These are phyloP conservation scores for Euclidia mi DNA, from an alignment of 2,888 invertebrate species.

Conservation along the genomic window DNA sequence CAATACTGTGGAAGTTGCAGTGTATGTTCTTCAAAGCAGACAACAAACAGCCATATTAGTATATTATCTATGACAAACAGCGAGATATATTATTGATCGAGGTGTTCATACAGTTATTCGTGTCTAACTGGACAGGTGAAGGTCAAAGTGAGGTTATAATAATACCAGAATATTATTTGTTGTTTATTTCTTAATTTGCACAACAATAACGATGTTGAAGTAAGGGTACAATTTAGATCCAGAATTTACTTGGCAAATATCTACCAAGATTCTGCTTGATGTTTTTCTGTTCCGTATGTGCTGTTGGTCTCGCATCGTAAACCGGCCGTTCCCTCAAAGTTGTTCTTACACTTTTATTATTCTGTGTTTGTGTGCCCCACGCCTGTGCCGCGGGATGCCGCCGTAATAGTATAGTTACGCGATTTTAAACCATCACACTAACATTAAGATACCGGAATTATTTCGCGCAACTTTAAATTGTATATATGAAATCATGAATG, in stretches of 20 bases:
- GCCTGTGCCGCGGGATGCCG: slow-evolving; percentile 54
- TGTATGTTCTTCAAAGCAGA: too few relatives aligned
- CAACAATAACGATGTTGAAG: too few relatives aligned
- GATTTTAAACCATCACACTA: slow-evolving; percentile 41
- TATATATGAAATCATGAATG: background rate
- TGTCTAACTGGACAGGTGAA: too few relatives aligned
- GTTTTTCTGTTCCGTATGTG: slow-evolving; percentile 34
- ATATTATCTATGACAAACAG: too few relatives aligned
- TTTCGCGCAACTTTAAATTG: background rate
- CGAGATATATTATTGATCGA: too few relatives aligned
- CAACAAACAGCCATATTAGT: too few relatives aligned
- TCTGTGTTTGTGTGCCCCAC: slow-evolving; percentile 54
- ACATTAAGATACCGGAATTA: slow-evolving; percentile 13
- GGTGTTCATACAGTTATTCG: too few relatives aligned
- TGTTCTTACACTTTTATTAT: slow-evolving; percentile 68
- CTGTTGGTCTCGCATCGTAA: slow-evolving; percentile 49
- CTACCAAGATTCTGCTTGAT: background rate
- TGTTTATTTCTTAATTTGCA: too few relatives aligned
- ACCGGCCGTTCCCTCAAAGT: slow-evolving; percentile 59
- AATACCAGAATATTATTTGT: too few relatives aligned
- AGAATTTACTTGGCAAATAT: background rate
- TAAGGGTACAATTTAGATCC: too few relatives aligned
- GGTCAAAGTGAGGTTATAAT: too few relatives aligned
- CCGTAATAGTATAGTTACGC: slow-evolving; percentile 62
- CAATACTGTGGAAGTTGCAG: too few relatives aligned